phyloP scores from a whole-genome alignment of 2,113 vertebrate species.

The Stigmatopora nigra region DNA sequence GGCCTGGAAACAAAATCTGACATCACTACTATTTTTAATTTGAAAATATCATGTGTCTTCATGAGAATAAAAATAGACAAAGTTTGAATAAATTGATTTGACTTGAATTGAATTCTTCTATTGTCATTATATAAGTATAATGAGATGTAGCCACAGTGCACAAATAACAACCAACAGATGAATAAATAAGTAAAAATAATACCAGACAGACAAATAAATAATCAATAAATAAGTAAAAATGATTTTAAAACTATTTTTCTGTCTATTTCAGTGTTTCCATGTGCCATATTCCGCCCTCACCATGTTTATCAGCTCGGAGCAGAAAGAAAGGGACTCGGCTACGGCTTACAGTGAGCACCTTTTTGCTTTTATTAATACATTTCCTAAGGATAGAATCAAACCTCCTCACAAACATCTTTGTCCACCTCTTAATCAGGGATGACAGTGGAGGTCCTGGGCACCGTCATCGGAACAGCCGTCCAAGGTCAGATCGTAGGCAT shows the following conservation, averaged over 20 bases:
- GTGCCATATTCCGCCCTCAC: slow-evolving; percentile 96
- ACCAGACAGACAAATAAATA: no score
- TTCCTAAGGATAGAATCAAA: neutral
- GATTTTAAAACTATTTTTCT: neutral
- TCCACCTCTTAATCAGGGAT: slow-evolving; percentile 72
- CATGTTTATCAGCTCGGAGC: slow-evolving; percentile 97
- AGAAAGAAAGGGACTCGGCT: slow-evolving; percentile 91
- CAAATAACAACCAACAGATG: no score
- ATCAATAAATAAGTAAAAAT: no score
- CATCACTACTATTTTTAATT: no score
- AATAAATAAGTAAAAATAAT: no score
- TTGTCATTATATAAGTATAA: no score
- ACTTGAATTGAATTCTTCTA: no score
- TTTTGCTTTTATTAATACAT: neutral
- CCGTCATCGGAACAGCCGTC: slow-evolving; percentile 85
- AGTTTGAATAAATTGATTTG: no score
- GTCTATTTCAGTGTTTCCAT: slow-evolving; percentile 83
- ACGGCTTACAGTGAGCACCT: slow-evolving; percentile 87
- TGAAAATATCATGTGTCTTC: no score
- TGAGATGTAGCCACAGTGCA: no score
- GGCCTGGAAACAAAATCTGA: no score
- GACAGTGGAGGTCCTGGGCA: slow-evolving; percentile 92
- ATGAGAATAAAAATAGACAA: no score
- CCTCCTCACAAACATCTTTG: neutral
- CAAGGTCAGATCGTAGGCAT: slow-evolving; percentile 94